phyloP scores from a whole-genome alignment of 2,888 invertebrate species.

The Bimastos eiseni region DNA sequence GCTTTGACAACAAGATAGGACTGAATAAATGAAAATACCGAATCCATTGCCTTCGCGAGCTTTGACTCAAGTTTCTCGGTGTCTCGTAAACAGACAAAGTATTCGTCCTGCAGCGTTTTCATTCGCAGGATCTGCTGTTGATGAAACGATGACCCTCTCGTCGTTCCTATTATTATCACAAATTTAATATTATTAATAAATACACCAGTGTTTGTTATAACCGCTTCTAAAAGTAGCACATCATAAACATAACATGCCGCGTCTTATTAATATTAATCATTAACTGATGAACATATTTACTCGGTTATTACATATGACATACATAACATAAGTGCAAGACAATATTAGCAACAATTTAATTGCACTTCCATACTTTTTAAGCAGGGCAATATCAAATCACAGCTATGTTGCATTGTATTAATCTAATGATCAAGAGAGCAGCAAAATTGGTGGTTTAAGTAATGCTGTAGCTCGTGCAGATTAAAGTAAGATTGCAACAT shows the following conservation, averaged over 20 bases:
- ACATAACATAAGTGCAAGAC: neutral
- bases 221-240: too few relatives aligned
- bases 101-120: slow-evolving; percentile 40
- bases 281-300: neutral
- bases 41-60: neutral
- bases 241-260: too few relatives aligned
- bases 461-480: neutral
- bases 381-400: too few relatives aligned
- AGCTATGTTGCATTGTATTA: too few relatives aligned
- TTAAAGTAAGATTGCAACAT: neutral
- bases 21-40: neutral
- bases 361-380: too few relatives aligned
- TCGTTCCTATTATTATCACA: slow-evolving; percentile 34
- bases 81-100: slow-evolving; percentile 39
- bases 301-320: neutral
- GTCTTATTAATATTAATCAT: neutral
- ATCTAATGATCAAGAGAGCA: neutral
- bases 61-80: slow-evolving; percentile 27
- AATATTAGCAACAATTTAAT: too few relatives aligned
- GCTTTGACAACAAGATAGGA: neutral
- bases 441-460: neutral
- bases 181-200: neutral
- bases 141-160: slow-evolving; percentile 30
- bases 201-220: too few relatives aligned
- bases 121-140: slow-evolving; percentile 36